These are phyloP conservation scores for Pseudochirops corinnae DNA, from an alignment of 2,797 vertebrate species.

Conservation along the genomic window DNA sequence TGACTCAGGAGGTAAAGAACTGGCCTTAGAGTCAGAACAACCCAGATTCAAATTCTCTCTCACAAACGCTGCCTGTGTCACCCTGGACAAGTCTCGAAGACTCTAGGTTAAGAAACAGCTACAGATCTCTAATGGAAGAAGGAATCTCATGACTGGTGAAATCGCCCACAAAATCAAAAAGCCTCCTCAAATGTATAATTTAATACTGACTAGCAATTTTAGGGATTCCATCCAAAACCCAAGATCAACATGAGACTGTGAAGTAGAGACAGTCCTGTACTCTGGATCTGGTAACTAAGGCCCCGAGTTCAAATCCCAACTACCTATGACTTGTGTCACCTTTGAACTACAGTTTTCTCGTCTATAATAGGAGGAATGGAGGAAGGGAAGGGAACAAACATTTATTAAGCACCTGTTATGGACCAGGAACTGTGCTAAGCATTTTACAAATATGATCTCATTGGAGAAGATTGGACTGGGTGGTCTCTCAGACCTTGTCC, in stretches of 20 bases:
- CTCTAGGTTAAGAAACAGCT: background rate
- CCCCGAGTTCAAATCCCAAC: background rate
- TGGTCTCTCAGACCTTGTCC: background rate
- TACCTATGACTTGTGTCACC: background rate
- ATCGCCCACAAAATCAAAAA: background rate
- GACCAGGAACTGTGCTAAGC: background rate
- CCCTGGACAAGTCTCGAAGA: background rate
- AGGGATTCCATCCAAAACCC: background rate
- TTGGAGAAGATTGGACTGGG: background rate
- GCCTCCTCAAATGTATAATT: background rate
- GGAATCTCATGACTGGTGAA: background rate
- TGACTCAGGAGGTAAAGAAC: background rate
- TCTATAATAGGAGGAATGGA: background rate
- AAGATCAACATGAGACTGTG: background rate
- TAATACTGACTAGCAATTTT: background rate
- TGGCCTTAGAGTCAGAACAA: no score
- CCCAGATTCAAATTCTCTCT: background rate
- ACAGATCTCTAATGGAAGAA: background rate
- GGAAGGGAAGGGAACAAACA: background rate
- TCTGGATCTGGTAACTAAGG: background rate
- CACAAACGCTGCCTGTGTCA: background rate
- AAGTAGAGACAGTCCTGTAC: background rate
- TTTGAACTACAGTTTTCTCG: background rate
- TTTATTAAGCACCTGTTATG: background rate
- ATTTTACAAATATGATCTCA: background rate